Base-by-base conservation (phyloP, 2,113 vertebrate species). In the Cariama cristata region DNA sequence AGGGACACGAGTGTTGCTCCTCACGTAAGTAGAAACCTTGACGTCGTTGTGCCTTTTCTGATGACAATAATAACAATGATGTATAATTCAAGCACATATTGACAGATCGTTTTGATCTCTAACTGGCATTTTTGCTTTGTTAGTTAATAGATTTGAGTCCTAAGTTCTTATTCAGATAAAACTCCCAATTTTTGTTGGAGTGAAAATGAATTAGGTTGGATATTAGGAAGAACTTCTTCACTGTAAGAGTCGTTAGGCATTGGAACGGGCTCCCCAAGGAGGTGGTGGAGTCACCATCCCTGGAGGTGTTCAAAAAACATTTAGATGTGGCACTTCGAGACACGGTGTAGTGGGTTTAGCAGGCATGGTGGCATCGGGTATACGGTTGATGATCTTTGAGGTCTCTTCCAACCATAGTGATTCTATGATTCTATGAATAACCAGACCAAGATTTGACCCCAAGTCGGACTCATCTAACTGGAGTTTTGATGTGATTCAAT, bases 31-130 rank as follows among this genome's bases (percentile, higher is more conserved):
- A 63, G 35, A 62, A 76, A 76, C 6, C 13, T 63, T 45, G 33
- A 28, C 15, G 20, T n/a, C 13, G 8, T 27, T 16, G 8, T 40
- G 23, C 5, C 22, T 75, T 75, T 86, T 58, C 71, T 40, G 40
- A 5, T 45, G 33, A 75, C 67, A 82, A 47, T 32, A 62, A 11
- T 3, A 7, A 26, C 55, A 69, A 22, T 4, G 14, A 24, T 4
- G 1, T 32, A 7, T 4, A 9, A 12, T 68, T 83, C 23, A n/a
- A 40, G 35, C 49, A n/a, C 0, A 0, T 24, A 4, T 10, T 49
- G 40, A 60, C 2, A 5, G 53, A 19, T 44, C 1, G 0, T 56
- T 87, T 77, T 3, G 1, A 76, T 30, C 14, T 50, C 23, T 74
- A 44, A 7, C 33, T 56, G n/a, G 18, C 9, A 14, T 40, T 75